Percentiles rank a stretch among this genome's conserved stretches.
Conservation (phyloP, 2,797 vertebrate genomes). For the Diplodus sargus region DNA sequence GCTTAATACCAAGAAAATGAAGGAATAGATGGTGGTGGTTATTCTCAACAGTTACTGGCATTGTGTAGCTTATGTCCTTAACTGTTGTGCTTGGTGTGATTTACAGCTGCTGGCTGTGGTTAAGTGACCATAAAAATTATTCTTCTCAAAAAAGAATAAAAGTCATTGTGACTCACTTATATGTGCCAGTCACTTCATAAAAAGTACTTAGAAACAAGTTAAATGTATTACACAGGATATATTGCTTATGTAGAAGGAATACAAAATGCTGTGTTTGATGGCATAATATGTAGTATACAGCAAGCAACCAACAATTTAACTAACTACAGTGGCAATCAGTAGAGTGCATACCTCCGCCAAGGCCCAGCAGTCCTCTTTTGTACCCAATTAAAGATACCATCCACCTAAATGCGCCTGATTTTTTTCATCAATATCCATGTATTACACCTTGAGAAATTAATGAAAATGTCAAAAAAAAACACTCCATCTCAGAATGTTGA, state of each 20-base stretch:
- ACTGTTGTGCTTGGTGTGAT: neutral
- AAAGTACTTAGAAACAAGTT: slow-evolving; percentile 4
- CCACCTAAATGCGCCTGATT: too few species aligned
- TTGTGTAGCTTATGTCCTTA: slow-evolving; percentile 1
- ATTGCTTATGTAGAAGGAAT: slow-evolving; percentile 9
- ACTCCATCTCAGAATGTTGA: too few species aligned
- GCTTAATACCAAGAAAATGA: neutral
- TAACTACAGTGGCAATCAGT: too few species aligned
- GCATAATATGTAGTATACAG: neutral
- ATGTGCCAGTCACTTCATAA: neutral
- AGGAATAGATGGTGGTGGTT: neutral
- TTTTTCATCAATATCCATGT: too few species aligned
- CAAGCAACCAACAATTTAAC: neutral
- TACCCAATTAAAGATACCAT: too few species aligned
- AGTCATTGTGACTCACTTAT: neutral
- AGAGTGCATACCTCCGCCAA: too few species aligned
- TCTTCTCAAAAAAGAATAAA: slow-evolving; percentile 8
- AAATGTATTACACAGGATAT: too few species aligned
- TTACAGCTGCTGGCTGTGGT: slow-evolving; percentile 11
- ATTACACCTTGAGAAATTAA: too few species aligned
- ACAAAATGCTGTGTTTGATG: too few species aligned
- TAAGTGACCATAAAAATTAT: neutral
- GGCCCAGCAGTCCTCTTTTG: too few species aligned
- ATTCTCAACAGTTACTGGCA: neutral
- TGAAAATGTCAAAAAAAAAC: too few species aligned